Percentiles rank a stretch among this genome's conserved stretches.
Evolutionary conservation across 2,888 invertebrate species (phyloP).

Genomic region (Crepidodera aurea): DNA sequence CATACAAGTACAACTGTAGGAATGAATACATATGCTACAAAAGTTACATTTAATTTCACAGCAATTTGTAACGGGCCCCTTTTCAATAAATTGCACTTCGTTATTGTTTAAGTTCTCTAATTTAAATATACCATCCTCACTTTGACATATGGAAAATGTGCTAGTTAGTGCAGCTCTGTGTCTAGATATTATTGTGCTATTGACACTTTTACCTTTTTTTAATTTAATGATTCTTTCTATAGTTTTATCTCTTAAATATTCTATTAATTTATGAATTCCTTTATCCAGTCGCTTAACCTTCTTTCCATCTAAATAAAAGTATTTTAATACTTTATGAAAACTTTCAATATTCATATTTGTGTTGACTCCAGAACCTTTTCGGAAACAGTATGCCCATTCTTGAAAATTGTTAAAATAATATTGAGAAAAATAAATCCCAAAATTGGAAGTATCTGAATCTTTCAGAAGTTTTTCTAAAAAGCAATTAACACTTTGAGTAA

Average conservation of each 20-base stretch:
- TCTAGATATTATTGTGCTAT: too few relatives aligned
- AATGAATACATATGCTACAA: slow-evolving; percentile 16
- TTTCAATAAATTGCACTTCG: too few relatives aligned
- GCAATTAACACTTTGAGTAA: too few relatives aligned
- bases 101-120: too few relatives aligned
- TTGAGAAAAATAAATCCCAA: neutral
- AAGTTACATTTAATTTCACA: slow-evolving; percentile 4
- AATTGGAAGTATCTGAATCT: too few relatives aligned
- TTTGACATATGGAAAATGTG: too few relatives aligned
- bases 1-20: too few relatives aligned
- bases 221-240: slow-evolving; percentile 4
- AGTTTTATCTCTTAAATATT: slow-evolving; percentile 11
- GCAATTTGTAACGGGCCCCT: too few relatives aligned
- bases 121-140: too few relatives aligned
- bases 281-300: neutral
- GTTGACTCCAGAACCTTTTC: neutral
- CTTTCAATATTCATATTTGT: neutral
- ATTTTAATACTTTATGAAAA: slow-evolving; percentile 4
- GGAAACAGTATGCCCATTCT: neutral
- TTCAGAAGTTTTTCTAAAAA: too few relatives aligned
- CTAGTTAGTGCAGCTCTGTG: too few relatives aligned
- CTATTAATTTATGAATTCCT: neutral
- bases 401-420: neutral
- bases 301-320: neutral
- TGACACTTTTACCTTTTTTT: slow-evolving; percentile 14